Base-by-base conservation (phyloP, 2,797 vertebrate species). In the Coranthus polyacanthus region DNA sequence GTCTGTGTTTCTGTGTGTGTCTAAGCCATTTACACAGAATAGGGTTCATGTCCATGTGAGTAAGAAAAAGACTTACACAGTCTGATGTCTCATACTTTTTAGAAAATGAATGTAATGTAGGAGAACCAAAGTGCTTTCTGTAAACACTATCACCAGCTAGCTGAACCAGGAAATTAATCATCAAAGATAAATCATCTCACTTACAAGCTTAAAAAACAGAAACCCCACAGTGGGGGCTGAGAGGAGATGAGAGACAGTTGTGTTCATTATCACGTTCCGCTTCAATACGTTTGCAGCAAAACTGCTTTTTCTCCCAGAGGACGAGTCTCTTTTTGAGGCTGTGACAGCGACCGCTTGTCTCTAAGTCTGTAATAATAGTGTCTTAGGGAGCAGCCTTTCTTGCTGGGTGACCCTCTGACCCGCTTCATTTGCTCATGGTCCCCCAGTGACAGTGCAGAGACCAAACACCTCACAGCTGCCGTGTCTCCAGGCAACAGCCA, bases 401-500 rank as follows among this genome's bases (percentile, higher is more conserved):
- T 47, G 42, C 72, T 11, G 32, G 13, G 44, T 78, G 77, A 85
- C 85, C 87, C 58, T 60, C 17, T 81, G 79, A 86, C 85, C 82
- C 45, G 39, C 29, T 80, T 78, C 64, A 75, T 89, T 84, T 77
- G 67, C 56, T 74, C 56, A 15, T 1, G 2, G 26, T 61, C 55
- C 73, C 82, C 54, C 2, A 17, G 79, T 49, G 73, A 50, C 76
- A 50, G 67, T 3, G 1, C 36, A 52, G 34, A 68, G 62, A 68
- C 52, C 51, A 51, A 83, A 77, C 56, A 45, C 53, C 55, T 62
- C 57, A n/a, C 68, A 62, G 63, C 67, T 61, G 65, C 46, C 6
- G 57, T 59, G 84, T 88, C 78, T 87, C 72, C 34, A 73, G 54
- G 81, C 86, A 90, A 87, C 87, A 85, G 72, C 34, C 54, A 12